A percentile compares a stretch with the other conserved stretches of the same genome.
Conservation (phyloP, 1,140 invertebrate genomes). For the Philotrypesis tridentata region DNA sequence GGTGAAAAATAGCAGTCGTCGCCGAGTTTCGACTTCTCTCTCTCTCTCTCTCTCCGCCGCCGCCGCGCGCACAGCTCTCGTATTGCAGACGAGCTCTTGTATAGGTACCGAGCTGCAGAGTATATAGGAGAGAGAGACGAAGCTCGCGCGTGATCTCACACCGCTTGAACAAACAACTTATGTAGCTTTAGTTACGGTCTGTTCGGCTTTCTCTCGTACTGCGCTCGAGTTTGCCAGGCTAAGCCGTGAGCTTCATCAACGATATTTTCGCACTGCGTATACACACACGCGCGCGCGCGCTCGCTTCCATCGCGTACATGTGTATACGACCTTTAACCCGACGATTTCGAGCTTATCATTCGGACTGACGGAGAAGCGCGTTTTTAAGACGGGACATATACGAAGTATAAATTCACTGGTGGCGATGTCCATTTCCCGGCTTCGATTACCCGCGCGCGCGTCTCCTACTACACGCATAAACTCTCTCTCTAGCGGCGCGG, state of each 20-base stretch:
- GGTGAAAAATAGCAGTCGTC: constrained; percentile 54
- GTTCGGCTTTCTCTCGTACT: background rate
- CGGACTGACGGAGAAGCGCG: background rate
- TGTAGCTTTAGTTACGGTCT: background rate
- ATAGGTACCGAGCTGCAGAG: too few species aligned
- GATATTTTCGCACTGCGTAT: constrained; percentile 5
- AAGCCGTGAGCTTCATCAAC: background rate
- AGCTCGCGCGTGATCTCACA: background rate
- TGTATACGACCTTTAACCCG: too few species aligned
- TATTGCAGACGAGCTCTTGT: background rate
- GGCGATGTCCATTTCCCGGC: background rate
- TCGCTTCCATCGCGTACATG: too few species aligned
- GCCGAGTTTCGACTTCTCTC: constrained; percentile 22
- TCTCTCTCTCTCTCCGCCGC: background rate
- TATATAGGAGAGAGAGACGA: too few species aligned
- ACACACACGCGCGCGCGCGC: background rate
- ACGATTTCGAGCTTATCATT: background rate
- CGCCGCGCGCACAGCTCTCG: background rate
- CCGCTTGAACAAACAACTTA: background rate
- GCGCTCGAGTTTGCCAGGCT: background rate
- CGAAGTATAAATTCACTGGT: background rate
- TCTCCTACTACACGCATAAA: background rate
- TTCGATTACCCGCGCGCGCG: constrained; percentile 14
- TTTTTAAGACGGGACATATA: background rate
- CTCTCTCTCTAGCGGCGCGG: background rate